Base-by-base conservation (phyloP, 1,140 invertebrate genomes). In the Cydia splendana region DNA sequence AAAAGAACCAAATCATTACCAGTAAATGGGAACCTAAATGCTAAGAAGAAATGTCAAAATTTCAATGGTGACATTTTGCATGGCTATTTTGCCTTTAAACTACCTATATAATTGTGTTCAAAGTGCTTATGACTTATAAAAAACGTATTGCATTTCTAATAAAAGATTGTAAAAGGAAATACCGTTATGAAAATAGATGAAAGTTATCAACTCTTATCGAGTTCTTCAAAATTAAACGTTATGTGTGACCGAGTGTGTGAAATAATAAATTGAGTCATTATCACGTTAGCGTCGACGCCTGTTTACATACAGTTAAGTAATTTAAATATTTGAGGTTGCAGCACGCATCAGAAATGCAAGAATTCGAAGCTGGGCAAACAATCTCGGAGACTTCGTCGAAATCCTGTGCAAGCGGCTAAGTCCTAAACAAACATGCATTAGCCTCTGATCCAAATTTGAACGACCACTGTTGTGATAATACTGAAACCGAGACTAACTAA, bases 301-400 rank as follows among this genome's bases (percentile, higher is more conserved):
- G 34, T 42, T 71, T 38, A 12, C 67, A 42, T 42, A 42, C 30
- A 71, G 67, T 62, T 62, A 62, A 62, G 30, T 71, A 71, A 71
- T 71, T 38, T 71, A 71, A 71, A 71, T 38, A 71, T 71, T 71
- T 71, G 67, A 42, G n/a, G 30, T 71, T n/a, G 30, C 67, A 71
- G 67, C 30, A 62, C 57, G 57, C 57, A 71, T 7, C 15, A 69
- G 10, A 67, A 42, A 71, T 71, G 67, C 67, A 42, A 71, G 67
- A 45, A 71, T 38, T 5, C 18, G 67, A 45, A 71, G 67, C 67
- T 38, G 30, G 15, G 34, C 34, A 71, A 71, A 71, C 30, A 38
- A 71, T 42, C 34, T 45, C 34, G n/a, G 34, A 71, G 30, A 42
- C 5, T 71, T 71, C 67, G 4, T 18, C 7, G 67, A 71, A 71